Evolutionary conservation across 2,113 vertebrate species (phyloP).

Genomic region (Pollachius pollachius): DNA sequence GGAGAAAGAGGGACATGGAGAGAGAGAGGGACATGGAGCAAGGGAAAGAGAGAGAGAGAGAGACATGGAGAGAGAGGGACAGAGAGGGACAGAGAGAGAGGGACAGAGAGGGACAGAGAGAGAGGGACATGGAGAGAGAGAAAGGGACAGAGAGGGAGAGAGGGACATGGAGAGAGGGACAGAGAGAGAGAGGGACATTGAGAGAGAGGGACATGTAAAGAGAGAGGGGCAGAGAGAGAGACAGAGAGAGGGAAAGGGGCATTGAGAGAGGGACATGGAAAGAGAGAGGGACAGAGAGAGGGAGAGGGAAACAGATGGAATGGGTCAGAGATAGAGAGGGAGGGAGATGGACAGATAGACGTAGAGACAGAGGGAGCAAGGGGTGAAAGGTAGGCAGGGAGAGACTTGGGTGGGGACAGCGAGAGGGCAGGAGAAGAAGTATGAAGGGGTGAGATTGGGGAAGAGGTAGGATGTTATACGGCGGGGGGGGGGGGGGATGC

Average conservation of each 20-base stretch:
- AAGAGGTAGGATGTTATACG: too few species aligned
- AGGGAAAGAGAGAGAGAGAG: not conserved
- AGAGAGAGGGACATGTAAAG: too few species aligned
- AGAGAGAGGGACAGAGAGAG: too few species aligned
- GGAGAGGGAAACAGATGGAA: too few species aligned
- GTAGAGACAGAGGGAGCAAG: not conserved
- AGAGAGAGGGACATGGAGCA: conserved; percentile 7
- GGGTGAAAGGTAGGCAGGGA: conserved; percentile 9
- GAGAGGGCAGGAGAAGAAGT: too few species aligned
- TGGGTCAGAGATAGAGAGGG: not conserved
- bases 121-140: conserved; percentile 1
- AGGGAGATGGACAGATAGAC: too few species aligned
- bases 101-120: not conserved
- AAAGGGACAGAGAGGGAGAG: not conserved
- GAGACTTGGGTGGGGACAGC: too few species aligned
- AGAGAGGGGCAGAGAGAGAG: not conserved
- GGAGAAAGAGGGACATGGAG: conserved; percentile 12
- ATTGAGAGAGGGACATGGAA: too few species aligned
- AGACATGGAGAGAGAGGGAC: not conserved
- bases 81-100: too few species aligned
- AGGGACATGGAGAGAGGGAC: conserved; percentile 12
- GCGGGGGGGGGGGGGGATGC: too few species aligned
- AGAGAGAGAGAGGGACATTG: not conserved
- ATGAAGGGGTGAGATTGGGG: too few species aligned
- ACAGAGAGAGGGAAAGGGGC: conserved; percentile 1